A percentile compares a stretch with the other conserved stretches of the same genome.
Conservation (phyloP, 2,113 vertebrate genomes). For the Eidolon helvum region DNA sequence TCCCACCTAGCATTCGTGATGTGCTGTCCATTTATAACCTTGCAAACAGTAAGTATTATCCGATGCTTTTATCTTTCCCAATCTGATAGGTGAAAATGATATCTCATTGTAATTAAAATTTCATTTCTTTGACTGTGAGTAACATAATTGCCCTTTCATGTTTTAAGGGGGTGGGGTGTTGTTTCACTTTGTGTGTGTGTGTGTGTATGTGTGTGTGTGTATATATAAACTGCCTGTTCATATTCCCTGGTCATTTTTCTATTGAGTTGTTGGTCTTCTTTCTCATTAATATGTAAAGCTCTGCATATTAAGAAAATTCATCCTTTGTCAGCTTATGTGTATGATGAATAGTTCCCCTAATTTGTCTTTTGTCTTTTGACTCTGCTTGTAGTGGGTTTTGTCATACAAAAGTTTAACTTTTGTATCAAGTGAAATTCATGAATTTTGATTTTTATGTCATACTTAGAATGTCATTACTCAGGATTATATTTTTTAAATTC, state of each 20-base stretch:
- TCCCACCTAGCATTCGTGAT: rapidly evolving
- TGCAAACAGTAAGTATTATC: background rate
- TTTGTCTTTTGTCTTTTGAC: background rate
- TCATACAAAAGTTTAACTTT: background rate
- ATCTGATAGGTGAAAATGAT: background rate
- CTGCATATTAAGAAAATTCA: background rate
- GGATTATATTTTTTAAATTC: background rate
- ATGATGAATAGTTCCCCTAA: background rate
- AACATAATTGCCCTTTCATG: background rate
- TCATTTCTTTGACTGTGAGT: background rate
- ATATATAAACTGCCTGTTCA: background rate
- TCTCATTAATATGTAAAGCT: background rate
- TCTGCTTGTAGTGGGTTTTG: background rate
- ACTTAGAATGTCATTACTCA: background rate
- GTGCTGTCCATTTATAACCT: background rate
- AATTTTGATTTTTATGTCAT: background rate
- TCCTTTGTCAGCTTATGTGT: background rate
- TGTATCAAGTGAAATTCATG: background rate
- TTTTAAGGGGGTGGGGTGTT: background rate
- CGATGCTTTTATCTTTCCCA: background rate
- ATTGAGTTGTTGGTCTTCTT: background rate
- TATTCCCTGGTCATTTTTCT: background rate
- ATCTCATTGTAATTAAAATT: background rate
- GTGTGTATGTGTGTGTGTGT: too few relatives aligned
- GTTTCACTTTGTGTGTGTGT: too few relatives aligned